These are phyloP conservation scores for Coregonus clupeaformis DNA, from an alignment of 2,113 vertebrate species.

Conservation along the genomic window DNA sequence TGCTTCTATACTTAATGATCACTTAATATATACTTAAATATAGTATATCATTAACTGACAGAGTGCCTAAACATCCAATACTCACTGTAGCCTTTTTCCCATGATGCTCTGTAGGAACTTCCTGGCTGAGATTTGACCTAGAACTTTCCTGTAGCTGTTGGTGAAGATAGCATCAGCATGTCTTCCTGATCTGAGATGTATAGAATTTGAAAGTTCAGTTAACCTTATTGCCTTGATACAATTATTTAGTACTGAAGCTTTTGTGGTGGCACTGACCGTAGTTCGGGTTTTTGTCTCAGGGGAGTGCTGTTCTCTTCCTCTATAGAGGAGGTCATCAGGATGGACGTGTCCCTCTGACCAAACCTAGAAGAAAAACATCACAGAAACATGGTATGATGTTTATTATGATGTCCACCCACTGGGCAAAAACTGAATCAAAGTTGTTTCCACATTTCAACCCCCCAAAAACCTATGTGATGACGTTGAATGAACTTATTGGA, in stretches of 20 bases:
- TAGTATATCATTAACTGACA: no score
- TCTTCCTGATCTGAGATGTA: constrained; percentile 77
- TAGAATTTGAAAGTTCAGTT: background rate
- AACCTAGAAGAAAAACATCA: constrained; percentile 58
- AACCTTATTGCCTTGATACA: background rate
- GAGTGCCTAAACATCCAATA: background rate
- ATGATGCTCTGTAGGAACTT: constrained; percentile 89
- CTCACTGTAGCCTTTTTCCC: constrained; percentile 86
- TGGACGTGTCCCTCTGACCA: constrained; percentile 69
- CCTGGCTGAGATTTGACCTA: constrained; percentile 87
- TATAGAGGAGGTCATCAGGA: constrained; percentile 70
- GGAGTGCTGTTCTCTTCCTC: constrained; percentile 36
- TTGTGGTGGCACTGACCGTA: constrained; percentile 58
- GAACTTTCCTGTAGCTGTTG: constrained; percentile 89
- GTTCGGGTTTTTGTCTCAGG: constrained; percentile 50
- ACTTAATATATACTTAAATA: no score
- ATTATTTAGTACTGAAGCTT: background rate
- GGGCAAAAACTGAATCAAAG: no score
- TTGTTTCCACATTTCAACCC: no score
- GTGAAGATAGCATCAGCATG: constrained; percentile 94
- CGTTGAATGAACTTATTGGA: no score
- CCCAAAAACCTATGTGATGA: no score
- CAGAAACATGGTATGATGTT: background rate
- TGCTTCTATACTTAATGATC: no score
- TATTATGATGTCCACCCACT: no score